These are phyloP conservation scores for Gastrophryne carolinensis DNA, from an alignment of 2,797 vertebrate genomes.

Conservation along the genomic window DNA sequence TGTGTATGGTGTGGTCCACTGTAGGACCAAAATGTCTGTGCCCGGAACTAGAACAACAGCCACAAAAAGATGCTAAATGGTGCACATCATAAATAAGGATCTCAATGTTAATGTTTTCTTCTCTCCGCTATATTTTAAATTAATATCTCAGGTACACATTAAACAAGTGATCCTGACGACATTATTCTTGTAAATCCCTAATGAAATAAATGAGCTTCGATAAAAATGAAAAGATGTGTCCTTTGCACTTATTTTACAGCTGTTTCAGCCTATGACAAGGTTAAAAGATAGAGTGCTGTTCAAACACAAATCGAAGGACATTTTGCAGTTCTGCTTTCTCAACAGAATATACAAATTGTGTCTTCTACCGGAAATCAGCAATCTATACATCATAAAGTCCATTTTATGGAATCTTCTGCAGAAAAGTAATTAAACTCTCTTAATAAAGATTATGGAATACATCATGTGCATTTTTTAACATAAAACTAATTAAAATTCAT, in stretches of 20 bases:
- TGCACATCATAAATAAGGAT: too few species aligned
- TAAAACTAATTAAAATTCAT: constrained; percentile 15
- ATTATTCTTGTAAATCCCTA: not conserved
- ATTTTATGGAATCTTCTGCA: constrained; percentile 55
- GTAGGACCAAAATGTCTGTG: too few species aligned
- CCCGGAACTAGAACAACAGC: too few species aligned
- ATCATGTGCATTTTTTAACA: constrained; percentile 18
- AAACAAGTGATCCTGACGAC: not conserved
- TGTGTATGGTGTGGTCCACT: too few species aligned
- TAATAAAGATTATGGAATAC: constrained; percentile 56
- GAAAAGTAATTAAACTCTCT: constrained; percentile 58
- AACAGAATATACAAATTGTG: constrained; percentile 59
- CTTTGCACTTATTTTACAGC: constrained; percentile 50
- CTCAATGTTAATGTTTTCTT: too few species aligned
- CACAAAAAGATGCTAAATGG: too few species aligned
- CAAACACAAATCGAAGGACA: constrained; percentile 58
- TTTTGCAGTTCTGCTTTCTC: constrained; percentile 61
- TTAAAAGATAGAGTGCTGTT: constrained; percentile 56
- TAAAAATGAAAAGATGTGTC: not conserved
- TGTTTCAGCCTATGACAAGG: constrained; percentile 62
- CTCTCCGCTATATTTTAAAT: too few species aligned
- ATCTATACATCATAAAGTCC: constrained; percentile 57
- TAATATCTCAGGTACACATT: not conserved
- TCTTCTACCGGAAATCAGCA: constrained; percentile 52
- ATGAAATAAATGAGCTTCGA: not conserved